phyloP scores from a whole-genome alignment of 2,888 invertebrate genomes.

The Muschampia plurimacula region DNA sequence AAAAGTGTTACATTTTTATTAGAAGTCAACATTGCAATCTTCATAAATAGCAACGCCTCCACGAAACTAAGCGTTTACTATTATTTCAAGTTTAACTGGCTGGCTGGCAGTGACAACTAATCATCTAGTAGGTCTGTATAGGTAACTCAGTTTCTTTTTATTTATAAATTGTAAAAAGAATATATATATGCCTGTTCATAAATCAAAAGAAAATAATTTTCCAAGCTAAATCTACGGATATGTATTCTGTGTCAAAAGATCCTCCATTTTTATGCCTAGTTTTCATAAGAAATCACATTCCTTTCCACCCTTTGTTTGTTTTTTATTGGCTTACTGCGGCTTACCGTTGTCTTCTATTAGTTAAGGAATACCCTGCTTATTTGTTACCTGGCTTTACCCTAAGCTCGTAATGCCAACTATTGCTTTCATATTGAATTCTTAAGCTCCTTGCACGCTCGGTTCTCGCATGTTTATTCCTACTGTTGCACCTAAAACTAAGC shows the following conservation, averaged over 20 bases:
- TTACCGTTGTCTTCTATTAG: conserved; percentile 19
- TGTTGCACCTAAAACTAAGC: neutral
- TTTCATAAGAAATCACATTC: conserved; percentile 5
- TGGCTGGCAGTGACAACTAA: no score
- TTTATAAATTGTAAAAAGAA: no score
- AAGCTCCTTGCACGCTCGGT: neutral
- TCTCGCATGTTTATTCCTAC: neutral
- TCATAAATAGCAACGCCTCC: no score
- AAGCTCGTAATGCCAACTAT: conserved; percentile 21
- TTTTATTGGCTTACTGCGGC: conserved; percentile 13
- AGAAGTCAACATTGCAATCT: no score
- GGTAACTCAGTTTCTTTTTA: no score
- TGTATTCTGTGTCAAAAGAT: neutral
- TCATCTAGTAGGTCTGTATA: no score
- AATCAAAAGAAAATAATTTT: neutral
- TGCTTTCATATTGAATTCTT: conserved; percentile 27
- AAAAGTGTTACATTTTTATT: no score
- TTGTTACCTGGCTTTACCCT: conserved; percentile 22
- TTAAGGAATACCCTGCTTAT: conserved; percentile 19
- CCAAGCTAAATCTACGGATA: neutral
- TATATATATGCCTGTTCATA: no score
- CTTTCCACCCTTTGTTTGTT: neutral
- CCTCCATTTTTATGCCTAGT: neutral
- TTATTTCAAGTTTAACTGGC: no score
- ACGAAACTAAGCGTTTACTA: no score